These are phyloP conservation scores for Zelleria hepariella DNA, from an alignment of 2,888 invertebrate species.

Conservation along the genomic window DNA sequence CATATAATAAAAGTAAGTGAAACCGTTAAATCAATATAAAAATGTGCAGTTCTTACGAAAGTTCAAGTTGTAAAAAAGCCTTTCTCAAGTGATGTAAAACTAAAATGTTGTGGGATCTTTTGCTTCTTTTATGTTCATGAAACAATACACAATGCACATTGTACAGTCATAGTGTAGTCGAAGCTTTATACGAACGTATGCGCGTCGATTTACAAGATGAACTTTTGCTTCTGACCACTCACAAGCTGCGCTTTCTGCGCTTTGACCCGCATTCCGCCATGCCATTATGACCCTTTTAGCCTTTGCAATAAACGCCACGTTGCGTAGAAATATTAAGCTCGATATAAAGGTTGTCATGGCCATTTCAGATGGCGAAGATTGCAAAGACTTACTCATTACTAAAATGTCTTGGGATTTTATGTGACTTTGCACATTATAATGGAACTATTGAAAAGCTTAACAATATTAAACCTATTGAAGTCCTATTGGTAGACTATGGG, in stretches of 20 bases:
- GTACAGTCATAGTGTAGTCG: background rate
- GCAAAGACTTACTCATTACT: conserved; percentile 4
- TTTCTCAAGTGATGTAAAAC: too few relatives aligned
- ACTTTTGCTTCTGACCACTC: conserved; percentile 22
- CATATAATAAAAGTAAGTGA: too few relatives aligned
- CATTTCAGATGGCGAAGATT: background rate
- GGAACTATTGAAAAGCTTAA: too few relatives aligned
- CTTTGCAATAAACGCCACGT: background rate
- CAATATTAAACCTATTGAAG: too few relatives aligned
- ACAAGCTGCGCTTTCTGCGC: background rate
- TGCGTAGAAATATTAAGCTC: background rate
- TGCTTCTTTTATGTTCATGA: too few relatives aligned
- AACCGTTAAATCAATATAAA: too few relatives aligned
- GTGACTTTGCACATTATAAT: too few relatives aligned
- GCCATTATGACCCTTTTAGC: background rate
- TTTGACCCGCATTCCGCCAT: background rate
- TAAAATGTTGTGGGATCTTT: background rate
- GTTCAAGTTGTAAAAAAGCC: too few relatives aligned
- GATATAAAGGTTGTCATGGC: background rate
- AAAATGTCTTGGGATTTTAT: conserved; percentile 5
- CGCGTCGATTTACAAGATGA: conserved; percentile 26
- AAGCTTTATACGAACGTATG: conserved; percentile 19
- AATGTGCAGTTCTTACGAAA: too few relatives aligned
- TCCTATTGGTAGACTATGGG: too few relatives aligned
- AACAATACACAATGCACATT: too few relatives aligned